Evolutionary conservation across 2,888 invertebrate genomes (phyloP).

Genomic region (Ashinkailepas kermadecensis): DNA sequence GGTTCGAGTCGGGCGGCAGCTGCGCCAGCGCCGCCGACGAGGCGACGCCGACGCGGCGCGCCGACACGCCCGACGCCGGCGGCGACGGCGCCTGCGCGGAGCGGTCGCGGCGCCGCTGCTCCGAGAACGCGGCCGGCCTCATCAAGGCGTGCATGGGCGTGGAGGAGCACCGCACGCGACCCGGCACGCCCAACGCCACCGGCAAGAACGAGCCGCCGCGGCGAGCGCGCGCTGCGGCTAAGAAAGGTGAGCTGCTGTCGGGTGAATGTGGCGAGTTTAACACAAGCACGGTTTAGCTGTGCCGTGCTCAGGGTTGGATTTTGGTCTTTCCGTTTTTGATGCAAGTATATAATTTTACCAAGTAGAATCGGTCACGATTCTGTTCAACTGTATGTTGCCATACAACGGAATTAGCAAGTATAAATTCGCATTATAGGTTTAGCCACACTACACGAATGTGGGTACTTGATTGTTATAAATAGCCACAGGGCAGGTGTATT

Average conservation of each 20-base stretch:
- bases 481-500: too few species aligned
- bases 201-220: constrained; percentile 17
- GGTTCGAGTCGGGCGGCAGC: constrained; percentile 70
- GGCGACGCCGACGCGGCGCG: constrained; percentile 13
- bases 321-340: too few species aligned
- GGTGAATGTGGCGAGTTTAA: background rate
- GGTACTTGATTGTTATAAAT: too few species aligned
- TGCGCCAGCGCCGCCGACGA: constrained; percentile 42
- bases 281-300: too few species aligned
- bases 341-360: too few species aligned
- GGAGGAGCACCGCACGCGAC: constrained; percentile 40
- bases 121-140: constrained; percentile 54
- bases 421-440: too few species aligned
- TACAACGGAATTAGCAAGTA: too few species aligned
- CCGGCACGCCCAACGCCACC: constrained; percentile 32
- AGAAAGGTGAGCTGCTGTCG: background rate
- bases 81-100: background rate
- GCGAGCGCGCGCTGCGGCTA: background rate
- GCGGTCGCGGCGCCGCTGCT: constrained; percentile 41
- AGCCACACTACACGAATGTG: too few species aligned
- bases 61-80: background rate
- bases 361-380: too few species aligned
- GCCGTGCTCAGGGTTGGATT: too few species aligned
- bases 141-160: constrained; percentile 52
- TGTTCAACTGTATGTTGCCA: too few species aligned